Conservation (phyloP, 2,888 invertebrate species). For the Noctua comes region DNA sequence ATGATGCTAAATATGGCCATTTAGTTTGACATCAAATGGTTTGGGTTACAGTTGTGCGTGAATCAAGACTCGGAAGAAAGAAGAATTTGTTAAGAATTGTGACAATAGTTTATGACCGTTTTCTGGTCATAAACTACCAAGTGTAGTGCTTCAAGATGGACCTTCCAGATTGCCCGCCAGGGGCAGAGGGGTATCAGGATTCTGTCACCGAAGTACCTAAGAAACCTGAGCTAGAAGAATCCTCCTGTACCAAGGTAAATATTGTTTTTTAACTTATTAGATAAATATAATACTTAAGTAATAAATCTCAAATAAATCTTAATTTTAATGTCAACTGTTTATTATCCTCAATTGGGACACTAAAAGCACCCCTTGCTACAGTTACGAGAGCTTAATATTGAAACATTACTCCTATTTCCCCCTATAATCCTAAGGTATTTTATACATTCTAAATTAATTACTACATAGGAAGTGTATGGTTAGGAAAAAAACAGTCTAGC, state of each 20-base stretch:
- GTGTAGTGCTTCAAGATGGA: conserved; percentile 89
- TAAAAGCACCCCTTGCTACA: conserved; percentile 20
- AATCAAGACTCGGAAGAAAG: conserved; percentile 68
- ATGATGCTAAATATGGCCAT: conserved; percentile 34
- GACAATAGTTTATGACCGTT: conserved; percentile 80
- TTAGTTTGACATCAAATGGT: conserved; percentile 70
- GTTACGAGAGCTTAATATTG: conserved; percentile 21
- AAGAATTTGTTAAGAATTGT: conserved; percentile 74
- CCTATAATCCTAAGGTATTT: conserved; percentile 16
- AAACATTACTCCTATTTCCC: conserved; percentile 29
- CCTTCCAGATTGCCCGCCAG: conserved; percentile 87
- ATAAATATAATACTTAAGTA: conserved; percentile 53
- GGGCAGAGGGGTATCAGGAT: conserved; percentile 87
- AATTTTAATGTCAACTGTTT: conserved; percentile 60
- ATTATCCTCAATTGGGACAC: conserved; percentile 58
- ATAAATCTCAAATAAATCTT: conserved; percentile 62
- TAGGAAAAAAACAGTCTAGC: background rate
- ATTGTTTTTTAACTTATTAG: conserved; percentile 64
- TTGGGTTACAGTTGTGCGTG: conserved; percentile 79
- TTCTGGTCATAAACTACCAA: conserved; percentile 85
- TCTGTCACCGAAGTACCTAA: conserved; percentile 83
- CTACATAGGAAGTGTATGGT: background rate
- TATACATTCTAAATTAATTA: background rate
- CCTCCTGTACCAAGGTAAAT: conserved; percentile 86
- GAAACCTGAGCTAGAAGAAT: conserved; percentile 77